Evolutionary conservation across 2,113 vertebrate genomes (phyloP).

Genomic region (Macaca nemestrina): DNA sequence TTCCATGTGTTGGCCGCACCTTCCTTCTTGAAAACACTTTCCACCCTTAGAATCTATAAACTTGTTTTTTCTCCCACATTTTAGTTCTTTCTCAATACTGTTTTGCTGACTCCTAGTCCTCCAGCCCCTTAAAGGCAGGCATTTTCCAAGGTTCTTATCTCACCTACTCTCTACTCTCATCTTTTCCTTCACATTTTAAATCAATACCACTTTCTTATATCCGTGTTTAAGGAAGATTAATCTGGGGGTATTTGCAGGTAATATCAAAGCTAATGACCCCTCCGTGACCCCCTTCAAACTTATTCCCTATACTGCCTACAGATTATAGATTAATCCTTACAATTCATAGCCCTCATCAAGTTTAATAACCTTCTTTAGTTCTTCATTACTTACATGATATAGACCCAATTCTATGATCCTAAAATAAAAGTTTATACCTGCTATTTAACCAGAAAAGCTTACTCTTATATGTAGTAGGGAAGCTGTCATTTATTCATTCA

Average conservation of each 20-base stretch:
- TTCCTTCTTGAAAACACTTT: not conserved
- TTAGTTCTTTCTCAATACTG: not conserved
- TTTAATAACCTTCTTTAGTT: not conserved
- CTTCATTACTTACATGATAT: not conserved
- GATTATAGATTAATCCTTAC: not conserved
- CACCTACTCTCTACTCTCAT: not conserved
- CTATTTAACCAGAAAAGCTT: not conserved
- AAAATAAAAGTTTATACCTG: not conserved
- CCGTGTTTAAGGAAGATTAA: not conserved
- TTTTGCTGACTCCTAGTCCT: not conserved
- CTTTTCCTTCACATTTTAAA: not conserved
- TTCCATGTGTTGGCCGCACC: not conserved
- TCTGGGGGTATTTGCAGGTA: not conserved
- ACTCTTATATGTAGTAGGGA: not conserved
- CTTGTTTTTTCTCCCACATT: not conserved
- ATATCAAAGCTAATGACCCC: not conserved
- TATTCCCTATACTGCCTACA: not conserved
- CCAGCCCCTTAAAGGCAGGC: not conserved
- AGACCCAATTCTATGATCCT: not conserved
- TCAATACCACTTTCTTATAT: not conserved
- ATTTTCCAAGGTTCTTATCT: not conserved
- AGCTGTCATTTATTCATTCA: not conserved
- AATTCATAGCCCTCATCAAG: not conserved
- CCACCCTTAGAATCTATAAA: not conserved
- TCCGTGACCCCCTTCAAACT: not conserved